Base-by-base conservation (phyloP, 2,113 vertebrate species). In the Lophura nycthemera region DNA sequence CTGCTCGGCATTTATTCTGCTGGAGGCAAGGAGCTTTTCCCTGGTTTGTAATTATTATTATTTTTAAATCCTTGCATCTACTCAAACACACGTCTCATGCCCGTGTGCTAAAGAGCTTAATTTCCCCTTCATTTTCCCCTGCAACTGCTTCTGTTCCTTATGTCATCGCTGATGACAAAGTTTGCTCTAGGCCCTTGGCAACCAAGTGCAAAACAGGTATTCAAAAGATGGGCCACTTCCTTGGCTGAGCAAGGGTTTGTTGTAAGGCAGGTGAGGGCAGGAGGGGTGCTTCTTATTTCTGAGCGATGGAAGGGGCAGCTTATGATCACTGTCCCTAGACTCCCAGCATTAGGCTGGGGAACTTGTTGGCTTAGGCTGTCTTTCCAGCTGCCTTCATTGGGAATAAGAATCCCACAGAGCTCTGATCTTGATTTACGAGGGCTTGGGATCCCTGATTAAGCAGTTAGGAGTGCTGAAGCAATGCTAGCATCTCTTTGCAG, bases 371-470 rank as follows among this genome's bases (percentile, higher is more conserved):
- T 83, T 94, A 94, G 88, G 85, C 81, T 89, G 59, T 2, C 1
- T 93, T 98, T 96, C 93, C 86, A 89, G 67, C 60, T 96, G 78
- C 90, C 83, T 94, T 75, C 90, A 91, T 72, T 89, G 84, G 81
- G 73, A 86, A 69, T 29, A 92, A 94, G 83, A 94, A 88, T 72
- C 69, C 72, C 63, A 76, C 36, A 25, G 32, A 8, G 18, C 85
- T 95, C 92, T 87, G 57, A 69, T 64, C 32, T 67, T 90, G 79
- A 95, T 94, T 97, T 95, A 89, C 20, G 18, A 91, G 92, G 30
- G 86, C 47, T 66, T 40, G n/a, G 78, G 69, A 50, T 12, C 47
- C 59, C 50, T 34, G 30, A 86, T 90, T 89, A 54, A 38, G 76
- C 89, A 86, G 84, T 50, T 87, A 85, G 61, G 69, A 87, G 60